These are phyloP conservation scores for Eristalis intricaria DNA, from an alignment of 2,888 invertebrate species.

Conservation along the genomic window DNA sequence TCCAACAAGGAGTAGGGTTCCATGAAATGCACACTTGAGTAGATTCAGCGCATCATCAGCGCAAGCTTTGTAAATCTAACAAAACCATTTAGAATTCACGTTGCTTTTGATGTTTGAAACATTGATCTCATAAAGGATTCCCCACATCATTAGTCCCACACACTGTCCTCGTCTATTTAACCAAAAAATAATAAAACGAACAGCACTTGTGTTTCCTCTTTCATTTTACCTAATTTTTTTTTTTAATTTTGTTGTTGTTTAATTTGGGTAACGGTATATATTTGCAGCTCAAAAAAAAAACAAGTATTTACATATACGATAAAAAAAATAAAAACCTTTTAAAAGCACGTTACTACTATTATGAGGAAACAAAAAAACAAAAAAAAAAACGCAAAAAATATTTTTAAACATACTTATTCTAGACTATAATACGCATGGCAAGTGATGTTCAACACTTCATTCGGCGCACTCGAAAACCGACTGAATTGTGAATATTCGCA, in stretches of 20 bases:
- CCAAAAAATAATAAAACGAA: slow-evolving; percentile 5
- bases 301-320: slow-evolving; percentile 30
- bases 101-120: slow-evolving; percentile 7
- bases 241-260: slow-evolving; percentile 24
- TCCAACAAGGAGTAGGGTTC: not conserved
- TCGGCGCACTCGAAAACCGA: not conserved
- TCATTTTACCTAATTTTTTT: not conserved
- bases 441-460: slow-evolving; percentile 63
- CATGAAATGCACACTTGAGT: not conserved
- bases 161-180: slow-evolving; percentile 25
- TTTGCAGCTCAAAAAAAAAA: slow-evolving; percentile 61
- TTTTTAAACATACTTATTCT: slow-evolving; percentile 14
- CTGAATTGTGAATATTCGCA: slow-evolving; percentile 76
- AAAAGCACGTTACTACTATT: slow-evolving; percentile 61
- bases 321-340: not conserved
- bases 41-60: not conserved
- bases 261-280: slow-evolving; percentile 67
- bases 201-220: slow-evolving; percentile 53
- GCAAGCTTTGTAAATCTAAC: not conserved
- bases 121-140: slow-evolving; percentile 47
- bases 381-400: slow-evolving; percentile 11
- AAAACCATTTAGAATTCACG: not conserved
- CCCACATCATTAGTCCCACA: slow-evolving; percentile 41
- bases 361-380: slow-evolving; percentile 10
- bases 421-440: slow-evolving; percentile 57